Conservation (phyloP, 35 echinoderm and acorn worm genomes). For the Patiria miniata region DNA sequence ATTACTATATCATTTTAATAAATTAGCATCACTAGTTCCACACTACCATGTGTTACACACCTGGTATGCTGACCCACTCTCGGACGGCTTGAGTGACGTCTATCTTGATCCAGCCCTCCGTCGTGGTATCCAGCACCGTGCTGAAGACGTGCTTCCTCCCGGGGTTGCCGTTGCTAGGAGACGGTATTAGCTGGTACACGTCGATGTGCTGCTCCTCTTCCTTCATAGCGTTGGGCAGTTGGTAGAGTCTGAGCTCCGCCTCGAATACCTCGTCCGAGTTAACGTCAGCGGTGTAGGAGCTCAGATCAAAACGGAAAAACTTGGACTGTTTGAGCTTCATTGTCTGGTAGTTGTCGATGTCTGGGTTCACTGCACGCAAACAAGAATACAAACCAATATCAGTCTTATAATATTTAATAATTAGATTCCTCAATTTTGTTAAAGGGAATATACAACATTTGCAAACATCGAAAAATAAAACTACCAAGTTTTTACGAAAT, state of each 20-base stretch:
- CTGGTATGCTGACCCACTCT: constrained; percentile 61
- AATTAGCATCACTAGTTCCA: too few species aligned
- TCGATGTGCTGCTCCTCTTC: constrained; percentile 54
- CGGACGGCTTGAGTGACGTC: constrained; percentile 71
- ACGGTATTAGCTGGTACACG: constrained; percentile 62
- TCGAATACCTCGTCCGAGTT: constrained; percentile 55
- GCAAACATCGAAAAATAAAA: too few species aligned
- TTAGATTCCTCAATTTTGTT: neutral
- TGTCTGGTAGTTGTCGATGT: constrained; percentile 24
- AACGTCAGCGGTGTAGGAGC: constrained; percentile 19
- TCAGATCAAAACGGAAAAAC: constrained; percentile 71
- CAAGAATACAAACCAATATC: neutral
- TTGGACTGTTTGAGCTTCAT: constrained; percentile 25
- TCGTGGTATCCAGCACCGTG: constrained; percentile 41
- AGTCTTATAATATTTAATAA: neutral
- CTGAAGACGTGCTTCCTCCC: constrained; percentile 54
- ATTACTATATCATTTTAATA: too few species aligned
- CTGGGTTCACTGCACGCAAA: neutral
- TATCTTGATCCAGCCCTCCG: constrained; percentile 50
- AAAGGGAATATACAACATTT: too few species aligned
- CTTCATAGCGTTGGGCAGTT: constrained; percentile 49
- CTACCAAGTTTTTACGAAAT: too few species aligned
- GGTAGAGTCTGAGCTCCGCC: constrained; percentile 63
- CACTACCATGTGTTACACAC: neutral
- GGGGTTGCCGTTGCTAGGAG: neutral